These are phyloP conservation scores for Crematogaster levior DNA, from an alignment of 2,888 invertebrate genomes.

Conservation along the genomic window DNA sequence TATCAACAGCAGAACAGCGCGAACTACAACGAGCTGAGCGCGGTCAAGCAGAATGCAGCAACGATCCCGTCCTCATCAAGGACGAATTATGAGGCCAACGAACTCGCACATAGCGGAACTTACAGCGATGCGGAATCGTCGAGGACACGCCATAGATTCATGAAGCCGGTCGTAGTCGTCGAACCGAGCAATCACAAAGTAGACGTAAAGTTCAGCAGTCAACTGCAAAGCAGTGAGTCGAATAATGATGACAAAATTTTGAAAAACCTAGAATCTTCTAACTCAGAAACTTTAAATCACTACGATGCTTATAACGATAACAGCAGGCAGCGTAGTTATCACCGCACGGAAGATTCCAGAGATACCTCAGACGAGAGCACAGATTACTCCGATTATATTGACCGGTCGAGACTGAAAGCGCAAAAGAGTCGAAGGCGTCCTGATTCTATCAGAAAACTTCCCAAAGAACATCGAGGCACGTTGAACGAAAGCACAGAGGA, in stretches of 20 bases:
- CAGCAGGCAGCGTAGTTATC: conserved; percentile 75
- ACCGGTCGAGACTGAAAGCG: conserved; percentile 74
- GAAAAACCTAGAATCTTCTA: conserved; percentile 50
- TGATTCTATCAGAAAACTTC: conserved; percentile 75
- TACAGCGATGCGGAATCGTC: conserved; percentile 25
- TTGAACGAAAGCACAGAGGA: conserved; percentile 68
- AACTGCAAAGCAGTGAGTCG: background rate
- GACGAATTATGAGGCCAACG: conserved; percentile 65
- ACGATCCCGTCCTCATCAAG: conserved; percentile 63
- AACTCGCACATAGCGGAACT: conserved; percentile 28
- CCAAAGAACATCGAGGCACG: conserved; percentile 80
- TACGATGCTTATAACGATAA: conserved; percentile 56
- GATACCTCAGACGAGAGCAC: conserved; percentile 77
- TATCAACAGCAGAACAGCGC: conserved; percentile 68
- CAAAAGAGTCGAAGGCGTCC: conserved; percentile 79
- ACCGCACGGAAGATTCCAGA: conserved; percentile 74
- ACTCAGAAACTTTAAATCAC: conserved; percentile 56
- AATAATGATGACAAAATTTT: conserved; percentile 46
- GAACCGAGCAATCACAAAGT: conserved; percentile 75
- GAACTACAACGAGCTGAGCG: conserved; percentile 62
- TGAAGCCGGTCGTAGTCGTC: conserved; percentile 78
- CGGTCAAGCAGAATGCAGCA: conserved; percentile 47
- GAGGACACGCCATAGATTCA: conserved; percentile 58
- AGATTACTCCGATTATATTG: conserved; percentile 80
- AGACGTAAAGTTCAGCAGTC: conserved; percentile 68